Base-by-base conservation (phyloP, 2,888 invertebrate species). In the Oxycera nigricornis region DNA sequence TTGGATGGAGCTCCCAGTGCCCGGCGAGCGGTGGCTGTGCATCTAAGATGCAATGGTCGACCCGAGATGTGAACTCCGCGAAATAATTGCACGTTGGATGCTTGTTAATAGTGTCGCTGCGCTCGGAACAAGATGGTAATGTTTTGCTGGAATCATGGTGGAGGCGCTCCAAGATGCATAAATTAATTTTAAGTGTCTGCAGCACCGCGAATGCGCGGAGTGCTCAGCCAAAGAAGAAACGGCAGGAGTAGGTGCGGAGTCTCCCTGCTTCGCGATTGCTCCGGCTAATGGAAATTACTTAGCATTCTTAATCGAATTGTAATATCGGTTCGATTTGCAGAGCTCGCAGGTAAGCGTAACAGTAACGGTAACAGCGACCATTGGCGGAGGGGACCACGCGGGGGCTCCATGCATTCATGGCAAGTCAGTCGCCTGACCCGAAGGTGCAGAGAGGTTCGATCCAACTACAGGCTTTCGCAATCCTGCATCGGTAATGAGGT, bases 231-330 rank as follows among this genome's bases (percentile, higher is more conserved):
- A 35, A 65, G 41, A 39, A 41, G 39, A 65, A 65, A 65, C 14
- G 22, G 41, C 39, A 11, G 7, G 31, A 35, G 39, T 24, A 39
- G 65, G 30, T 30, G 26, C 28, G 24, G 3, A 39, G 24, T 20
- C 65, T 39, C 39, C 2, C 39, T 24, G 11, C 41, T 22, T 39
- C 30, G 28, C 59, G 26, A 41, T 65, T 17, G 24, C 65, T 39
- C 9, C 20, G 41, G 55, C 55, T 70, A 70, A 70, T 70, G 70
- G 70, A 70, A 70, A 70, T 70, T 70, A 70, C 70, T 70, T 70
- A 70, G 70, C 55, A 55, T 70, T 70, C 70, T 70, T 70, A 70
- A 70, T 70, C 70, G 70, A 70, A 70, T 70, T 70, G 70, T 70
- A 70, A 70, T 70, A 70, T 70, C 70, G 70, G 30, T 70, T 52